Conservation (phyloP, 2,888 invertebrate species). For the Eristalis pertinax region DNA sequence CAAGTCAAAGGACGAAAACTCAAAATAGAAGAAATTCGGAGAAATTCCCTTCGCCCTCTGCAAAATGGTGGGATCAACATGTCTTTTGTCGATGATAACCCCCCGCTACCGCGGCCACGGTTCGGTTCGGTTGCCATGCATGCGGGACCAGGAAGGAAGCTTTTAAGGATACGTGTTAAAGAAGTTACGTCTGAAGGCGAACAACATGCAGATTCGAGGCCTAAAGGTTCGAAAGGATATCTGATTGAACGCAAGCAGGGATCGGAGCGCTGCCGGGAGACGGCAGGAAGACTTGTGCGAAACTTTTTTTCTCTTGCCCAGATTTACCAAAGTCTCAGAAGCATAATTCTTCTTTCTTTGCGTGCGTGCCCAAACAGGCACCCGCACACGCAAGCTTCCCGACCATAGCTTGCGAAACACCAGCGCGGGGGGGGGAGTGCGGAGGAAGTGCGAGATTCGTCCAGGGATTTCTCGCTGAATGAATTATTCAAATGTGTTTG, state of each 20-base stretch:
- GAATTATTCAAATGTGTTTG: conserved; percentile 65
- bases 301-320: conserved; percentile 39
- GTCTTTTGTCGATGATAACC: conserved; percentile 18
- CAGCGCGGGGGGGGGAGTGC: neutral
- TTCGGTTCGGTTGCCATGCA: neutral
- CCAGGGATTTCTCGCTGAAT: conserved; percentile 68
- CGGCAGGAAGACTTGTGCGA: neutral
- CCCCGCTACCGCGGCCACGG: neutral
- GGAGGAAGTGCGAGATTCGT: conserved; percentile 61
- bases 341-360: conserved; percentile 57
- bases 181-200: conserved; percentile 29
- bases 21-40: conserved; percentile 33
- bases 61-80: conserved; percentile 34
- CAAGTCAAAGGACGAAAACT: conserved; percentile 50
- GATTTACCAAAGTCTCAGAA: conserved; percentile 62
- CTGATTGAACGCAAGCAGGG: neutral
- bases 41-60: neutral
- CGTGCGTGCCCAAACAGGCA: neutral
- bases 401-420: too few relatives aligned
- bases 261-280: too few relatives aligned
- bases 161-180: conserved; percentile 63
- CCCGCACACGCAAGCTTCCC: neutral
- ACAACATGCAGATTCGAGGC: conserved; percentile 47
- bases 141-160: conserved; percentile 62
- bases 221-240: conserved; percentile 40